Evolutionary conservation across 2,797 vertebrate species (phyloP).

Genomic region (Leptodactylus fallax): DNA sequence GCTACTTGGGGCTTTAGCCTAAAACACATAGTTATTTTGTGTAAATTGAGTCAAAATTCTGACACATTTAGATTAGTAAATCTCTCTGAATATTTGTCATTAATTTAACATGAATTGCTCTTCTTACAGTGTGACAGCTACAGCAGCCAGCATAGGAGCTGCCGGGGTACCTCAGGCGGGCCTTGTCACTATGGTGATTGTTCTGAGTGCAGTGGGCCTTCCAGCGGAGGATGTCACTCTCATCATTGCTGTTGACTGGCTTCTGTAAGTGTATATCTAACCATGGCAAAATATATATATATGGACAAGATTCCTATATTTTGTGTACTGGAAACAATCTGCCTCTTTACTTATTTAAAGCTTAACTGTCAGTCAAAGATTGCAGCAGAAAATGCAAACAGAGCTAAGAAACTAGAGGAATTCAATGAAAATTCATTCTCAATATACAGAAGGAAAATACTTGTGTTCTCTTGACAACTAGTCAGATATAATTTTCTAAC

Average conservation of each 20-base stretch:
- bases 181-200: constrained; percentile 98
- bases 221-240: constrained; percentile 94
- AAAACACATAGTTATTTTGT: no score
- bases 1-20: no score
- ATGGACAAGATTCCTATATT: background rate
- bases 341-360: background rate
- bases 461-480: background rate
- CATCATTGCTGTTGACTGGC: constrained; percentile 97
- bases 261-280: constrained; percentile 86
- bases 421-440: background rate
- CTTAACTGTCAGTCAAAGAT: background rate
- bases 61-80: no score
- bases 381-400: background rate
- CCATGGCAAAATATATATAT: background rate
- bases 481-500: background rate
- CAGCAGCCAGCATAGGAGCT: constrained; percentile 94
- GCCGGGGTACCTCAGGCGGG: constrained; percentile 96
- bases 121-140: constrained; percentile 89
- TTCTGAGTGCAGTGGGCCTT: constrained; percentile 92
- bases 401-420: background rate
- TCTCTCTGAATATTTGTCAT: background rate
- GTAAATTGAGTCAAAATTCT: no score
- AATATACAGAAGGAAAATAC: background rate
- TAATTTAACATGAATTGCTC: constrained; percentile 63
- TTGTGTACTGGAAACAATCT: background rate